phyloP scores from a whole-genome alignment of 2,797 vertebrate genomes.

The Characodon lateralis region DNA sequence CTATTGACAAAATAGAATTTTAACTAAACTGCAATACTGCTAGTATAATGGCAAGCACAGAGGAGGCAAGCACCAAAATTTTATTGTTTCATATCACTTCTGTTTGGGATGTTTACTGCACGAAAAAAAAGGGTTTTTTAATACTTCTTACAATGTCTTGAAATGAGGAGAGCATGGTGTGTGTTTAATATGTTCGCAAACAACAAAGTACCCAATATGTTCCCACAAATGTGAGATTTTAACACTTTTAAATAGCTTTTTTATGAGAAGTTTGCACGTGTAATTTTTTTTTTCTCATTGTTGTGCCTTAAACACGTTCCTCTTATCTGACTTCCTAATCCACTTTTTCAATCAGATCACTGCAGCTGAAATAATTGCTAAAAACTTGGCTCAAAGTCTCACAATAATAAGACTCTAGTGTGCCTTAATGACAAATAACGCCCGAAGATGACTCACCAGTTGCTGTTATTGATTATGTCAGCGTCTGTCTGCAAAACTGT shows the following conservation, averaged over 20 bases:
- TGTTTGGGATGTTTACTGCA: background rate
- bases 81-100: background rate
- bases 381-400: constrained; percentile 47
- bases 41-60: background rate
- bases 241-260: constrained; percentile 37
- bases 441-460: constrained; percentile 67
- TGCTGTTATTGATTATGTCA: constrained; percentile 70
- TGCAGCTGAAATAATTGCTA: constrained; percentile 54
- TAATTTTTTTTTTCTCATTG: constrained; percentile 8
- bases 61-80: background rate
- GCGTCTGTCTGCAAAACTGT: constrained; percentile 60
- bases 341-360: constrained; percentile 40
- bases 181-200: background rate
- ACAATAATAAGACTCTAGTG: constrained; percentile 61
- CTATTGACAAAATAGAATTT: background rate
- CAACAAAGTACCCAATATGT: background rate
- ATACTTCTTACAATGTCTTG: background rate
- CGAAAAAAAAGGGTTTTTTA: background rate
- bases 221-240: constrained; percentile 7
- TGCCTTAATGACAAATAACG: constrained; percentile 69
- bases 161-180: background rate
- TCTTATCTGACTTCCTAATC: constrained; percentile 33
- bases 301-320: constrained; percentile 41
- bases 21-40: background rate
- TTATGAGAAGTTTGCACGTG: background rate